Evolutionary conservation across 2,888 invertebrate species (phyloP), one percentile per base, ranked within the genome.

Genomic region (Ochropleura leucogaster): DNA sequence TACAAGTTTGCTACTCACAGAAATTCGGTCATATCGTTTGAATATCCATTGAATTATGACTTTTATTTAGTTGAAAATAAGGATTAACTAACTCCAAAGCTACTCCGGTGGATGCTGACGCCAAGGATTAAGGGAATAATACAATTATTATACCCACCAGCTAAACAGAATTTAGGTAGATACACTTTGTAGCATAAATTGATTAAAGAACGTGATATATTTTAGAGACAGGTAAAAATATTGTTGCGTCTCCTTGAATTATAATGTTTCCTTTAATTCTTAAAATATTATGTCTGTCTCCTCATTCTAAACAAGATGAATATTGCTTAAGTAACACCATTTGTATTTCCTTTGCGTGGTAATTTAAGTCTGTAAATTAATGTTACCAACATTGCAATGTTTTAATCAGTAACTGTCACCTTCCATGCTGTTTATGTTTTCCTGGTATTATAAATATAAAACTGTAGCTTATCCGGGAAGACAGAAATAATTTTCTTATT

Each of bases 61-160:
- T 70, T 80, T 57, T 40, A 72, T 53, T 51, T 63, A 69, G 76
- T 78, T 77, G 72, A 44, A 80, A 83, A 85, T 79, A 82, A 80
- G 80, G 72, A 84, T 87, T 82, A 85, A 74, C 75, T 72, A 82
- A 63, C 72, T 51, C 60, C 63, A 46, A 59, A 63, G 72, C 59
- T 72, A 68, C 18, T n/a, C 20, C 63, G 49, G 40, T 46, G n/a
- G 46, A 53, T 71, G 55, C 57, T 62, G 64, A 67, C 63, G n/a
- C 63, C 71, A 60, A 74, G 73, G 64, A 85, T 78, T 75, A 78
- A 10, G 46, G 62, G 20, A 60, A 77, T 77, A 65, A 71, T 77
- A 77, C 71, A 74, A 83, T 77, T 72, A 72, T 68, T 70, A 74
- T 77, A 49, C 44, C 14, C 7, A 14, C 53, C 12, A 30, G 55